phyloP scores from a whole-genome alignment of 2,888 invertebrate species.

The Horisme vitalbata region DNA sequence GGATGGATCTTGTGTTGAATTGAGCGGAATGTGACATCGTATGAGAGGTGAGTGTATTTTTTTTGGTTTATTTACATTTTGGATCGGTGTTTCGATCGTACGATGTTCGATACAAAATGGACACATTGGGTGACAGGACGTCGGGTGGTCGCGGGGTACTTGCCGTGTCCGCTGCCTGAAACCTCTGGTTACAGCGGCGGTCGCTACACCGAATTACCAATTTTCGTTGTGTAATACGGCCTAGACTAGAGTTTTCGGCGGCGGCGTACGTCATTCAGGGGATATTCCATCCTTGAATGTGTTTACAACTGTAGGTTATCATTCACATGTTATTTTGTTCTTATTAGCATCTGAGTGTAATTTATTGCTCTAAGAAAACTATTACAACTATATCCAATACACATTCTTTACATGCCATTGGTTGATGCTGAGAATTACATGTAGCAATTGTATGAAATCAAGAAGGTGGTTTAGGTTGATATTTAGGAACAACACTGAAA shows the following conservation, averaged over 20 bases:
- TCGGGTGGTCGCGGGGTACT: conserved; percentile 55
- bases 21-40: conserved; percentile 83
- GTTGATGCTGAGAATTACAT: background rate
- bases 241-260: conserved; percentile 12
- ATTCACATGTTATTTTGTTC: conserved; percentile 33
- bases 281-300: conserved; percentile 25
- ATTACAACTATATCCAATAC: conserved; percentile 23
- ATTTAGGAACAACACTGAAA: no score
- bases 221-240: conserved; percentile 69
- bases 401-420: conserved; percentile 21
- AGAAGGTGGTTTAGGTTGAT: no score
- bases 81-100: conserved; percentile 52
- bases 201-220: conserved; percentile 38
- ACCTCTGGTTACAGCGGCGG: conserved; percentile 40
- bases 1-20: conserved; percentile 76
- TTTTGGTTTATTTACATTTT: conserved; percentile 77
- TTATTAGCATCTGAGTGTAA: conserved; percentile 34
- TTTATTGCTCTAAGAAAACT: conserved; percentile 19
- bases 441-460: background rate
- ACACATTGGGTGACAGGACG: conserved; percentile 65
- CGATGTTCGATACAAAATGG: conserved; percentile 68
- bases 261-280: conserved; percentile 22
- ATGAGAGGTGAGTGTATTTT: conserved; percentile 76
- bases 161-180: conserved; percentile 49
- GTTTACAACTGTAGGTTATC: conserved; percentile 35